phyloP scores from a whole-genome alignment of 2,113 vertebrate genomes.

The Sisor rabdophorus region DNA sequence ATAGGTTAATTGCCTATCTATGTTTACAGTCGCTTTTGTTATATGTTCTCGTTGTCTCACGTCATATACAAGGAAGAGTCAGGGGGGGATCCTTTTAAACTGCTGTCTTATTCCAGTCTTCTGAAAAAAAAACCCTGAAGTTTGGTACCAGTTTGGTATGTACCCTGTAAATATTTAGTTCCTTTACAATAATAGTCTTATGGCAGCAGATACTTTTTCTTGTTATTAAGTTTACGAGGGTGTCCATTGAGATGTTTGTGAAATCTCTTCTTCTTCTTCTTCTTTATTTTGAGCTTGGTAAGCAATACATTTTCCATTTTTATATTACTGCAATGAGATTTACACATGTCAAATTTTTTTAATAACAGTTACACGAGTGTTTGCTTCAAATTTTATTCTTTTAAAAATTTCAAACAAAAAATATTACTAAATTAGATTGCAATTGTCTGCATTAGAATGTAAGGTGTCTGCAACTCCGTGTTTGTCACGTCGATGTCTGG shows the following conservation, averaged over 20 bases:
- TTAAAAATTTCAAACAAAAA: background rate
- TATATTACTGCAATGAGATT: background rate
- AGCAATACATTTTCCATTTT: constrained; percentile 6
- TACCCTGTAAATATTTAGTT: background rate
- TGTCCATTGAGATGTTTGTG: background rate
- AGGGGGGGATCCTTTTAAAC: background rate
- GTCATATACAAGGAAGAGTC: background rate
- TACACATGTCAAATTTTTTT: background rate
- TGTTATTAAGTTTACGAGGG: background rate
- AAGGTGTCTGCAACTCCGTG: constrained; percentile 30
- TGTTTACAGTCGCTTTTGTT: background rate
- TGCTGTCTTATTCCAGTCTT: background rate
- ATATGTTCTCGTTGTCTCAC: background rate
- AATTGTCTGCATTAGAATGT: background rate
- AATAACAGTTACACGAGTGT: background rate
- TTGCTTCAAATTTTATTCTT: background rate
- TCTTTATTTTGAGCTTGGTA: constrained; percentile 2
- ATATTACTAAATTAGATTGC: background rate
- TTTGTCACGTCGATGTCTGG: constrained; percentile 61
- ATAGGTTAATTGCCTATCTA: background rate
- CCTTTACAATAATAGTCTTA: background rate
- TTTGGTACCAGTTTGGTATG: background rate
- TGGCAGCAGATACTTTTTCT: background rate
- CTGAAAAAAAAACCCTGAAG: background rate
- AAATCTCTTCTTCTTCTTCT: background rate